Percentiles rank a stretch among this genome's conserved stretches.
These are phyloP conservation scores for Paralvinella palmiformis DNA, from an alignment of 1,140 invertebrate genomes.

Conservation along the genomic window DNA sequence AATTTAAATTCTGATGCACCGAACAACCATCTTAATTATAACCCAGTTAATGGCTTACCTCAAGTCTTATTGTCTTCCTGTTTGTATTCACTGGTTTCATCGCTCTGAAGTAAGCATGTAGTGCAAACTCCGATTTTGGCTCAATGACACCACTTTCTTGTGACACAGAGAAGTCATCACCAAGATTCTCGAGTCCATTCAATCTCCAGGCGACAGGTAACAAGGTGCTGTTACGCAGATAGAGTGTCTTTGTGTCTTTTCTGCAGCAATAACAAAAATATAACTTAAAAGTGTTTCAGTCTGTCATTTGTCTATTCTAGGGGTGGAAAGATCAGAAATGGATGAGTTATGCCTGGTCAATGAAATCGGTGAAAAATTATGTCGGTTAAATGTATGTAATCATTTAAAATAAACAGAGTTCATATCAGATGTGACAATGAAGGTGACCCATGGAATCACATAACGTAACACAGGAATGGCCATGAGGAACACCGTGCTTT, in stretches of 20 bases:
- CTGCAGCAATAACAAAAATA: conserved; percentile 22
- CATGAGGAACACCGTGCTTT: no score
- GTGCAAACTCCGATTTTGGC: conserved; percentile 41
- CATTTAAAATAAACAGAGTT: no score
- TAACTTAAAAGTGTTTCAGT: background rate
- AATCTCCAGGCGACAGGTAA: conserved; percentile 50
- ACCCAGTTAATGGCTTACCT: conserved; percentile 28
- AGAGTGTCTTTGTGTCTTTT: conserved; percentile 49
- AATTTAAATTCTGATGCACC: no score
- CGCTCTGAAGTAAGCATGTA: conserved; percentile 48
- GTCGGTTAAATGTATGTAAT: no score
- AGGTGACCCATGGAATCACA: no score
- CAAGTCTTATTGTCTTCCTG: conserved; percentile 44
- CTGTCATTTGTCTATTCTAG: no score
- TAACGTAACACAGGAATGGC: no score
- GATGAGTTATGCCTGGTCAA: no score
- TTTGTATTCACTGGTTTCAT: conserved; percentile 44
- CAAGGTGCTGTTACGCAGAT: conserved; percentile 46
- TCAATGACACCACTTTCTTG: conserved; percentile 45
- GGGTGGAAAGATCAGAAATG: no score
- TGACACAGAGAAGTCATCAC: conserved; percentile 49
- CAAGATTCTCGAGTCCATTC: conserved; percentile 46
- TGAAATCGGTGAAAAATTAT: no score
- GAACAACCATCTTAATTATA: no score
- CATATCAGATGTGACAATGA: no score